These are phyloP conservation scores for Halocynthia aurantium DNA, from an alignment of 23 tunicate genomes.

Conservation along the genomic window DNA sequence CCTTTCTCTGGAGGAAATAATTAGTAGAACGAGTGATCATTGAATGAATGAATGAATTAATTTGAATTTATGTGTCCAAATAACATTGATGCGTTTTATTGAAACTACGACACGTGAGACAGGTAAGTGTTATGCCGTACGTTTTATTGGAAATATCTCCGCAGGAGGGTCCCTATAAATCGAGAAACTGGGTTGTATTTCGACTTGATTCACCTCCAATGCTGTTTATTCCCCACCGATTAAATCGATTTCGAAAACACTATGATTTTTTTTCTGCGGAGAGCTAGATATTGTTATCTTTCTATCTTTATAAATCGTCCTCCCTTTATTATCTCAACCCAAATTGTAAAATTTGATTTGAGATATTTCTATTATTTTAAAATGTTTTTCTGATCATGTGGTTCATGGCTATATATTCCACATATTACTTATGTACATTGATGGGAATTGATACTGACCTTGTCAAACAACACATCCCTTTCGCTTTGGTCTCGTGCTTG, in stretches of 20 bases:
- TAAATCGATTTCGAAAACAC: not conserved
- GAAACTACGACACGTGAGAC: not conserved
- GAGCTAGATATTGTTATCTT: not conserved
- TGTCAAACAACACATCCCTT: slow-evolving; percentile 50
- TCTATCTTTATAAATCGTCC: not conserved
- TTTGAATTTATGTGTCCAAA: slow-evolving; percentile 4
- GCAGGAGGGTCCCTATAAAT: no score
- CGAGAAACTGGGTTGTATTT: no score
- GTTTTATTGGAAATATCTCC: no score
- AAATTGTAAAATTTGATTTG: no score
- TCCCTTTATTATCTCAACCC: slow-evolving; percentile 17
- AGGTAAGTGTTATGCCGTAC: slow-evolving; percentile 1
- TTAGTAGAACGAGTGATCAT: not conserved
- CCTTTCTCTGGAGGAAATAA: not conserved
- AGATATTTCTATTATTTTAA: no score
- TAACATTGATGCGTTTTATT: not conserved
- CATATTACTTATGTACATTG: slow-evolving; percentile 85
- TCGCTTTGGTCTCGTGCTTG: slow-evolving; percentile 35
- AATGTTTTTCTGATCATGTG: slow-evolving; percentile 27
- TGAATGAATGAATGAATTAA: not conserved
- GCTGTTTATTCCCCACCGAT: no score
- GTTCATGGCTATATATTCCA: slow-evolving; percentile 89
- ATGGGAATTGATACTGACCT: slow-evolving; percentile 38
- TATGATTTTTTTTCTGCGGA: not conserved
- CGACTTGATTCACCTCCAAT: no score